Conservation (phyloP, 2,797 vertebrate species). For the Graptemys geographica region DNA sequence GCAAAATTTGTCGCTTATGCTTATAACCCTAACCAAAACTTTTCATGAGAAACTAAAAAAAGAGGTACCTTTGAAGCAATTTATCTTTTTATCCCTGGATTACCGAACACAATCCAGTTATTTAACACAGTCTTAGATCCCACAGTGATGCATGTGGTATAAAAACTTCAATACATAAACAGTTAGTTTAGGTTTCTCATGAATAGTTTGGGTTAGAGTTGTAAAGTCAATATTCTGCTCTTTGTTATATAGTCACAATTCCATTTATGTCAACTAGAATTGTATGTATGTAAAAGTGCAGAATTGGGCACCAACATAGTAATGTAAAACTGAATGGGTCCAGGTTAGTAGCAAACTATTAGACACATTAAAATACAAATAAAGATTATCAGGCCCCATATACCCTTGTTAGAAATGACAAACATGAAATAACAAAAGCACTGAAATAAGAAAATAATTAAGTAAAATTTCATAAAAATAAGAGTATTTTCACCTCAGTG, state of each 20-base stretch:
- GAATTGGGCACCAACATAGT: not conserved
- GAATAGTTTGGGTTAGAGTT: not conserved
- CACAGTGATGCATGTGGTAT: not conserved
- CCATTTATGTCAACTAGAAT: not conserved
- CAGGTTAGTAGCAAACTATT: not conserved
- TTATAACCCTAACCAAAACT: not conserved
- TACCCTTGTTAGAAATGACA: not conserved
- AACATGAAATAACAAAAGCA: not conserved
- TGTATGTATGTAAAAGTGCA: rapidly evolving
- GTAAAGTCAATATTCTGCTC: not conserved
- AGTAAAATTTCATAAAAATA: not conserved
- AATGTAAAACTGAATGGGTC: not conserved
- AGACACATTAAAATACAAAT: conserved; percentile 1
- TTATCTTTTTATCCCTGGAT: not conserved
- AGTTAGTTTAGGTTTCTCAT: not conserved
- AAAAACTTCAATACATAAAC: not conserved
- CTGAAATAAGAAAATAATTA: conserved; percentile 15
- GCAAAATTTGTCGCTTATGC: not conserved
- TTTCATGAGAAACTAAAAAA: not conserved
- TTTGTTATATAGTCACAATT: not conserved
- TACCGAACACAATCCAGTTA: not conserved
- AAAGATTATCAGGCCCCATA: conserved; percentile 11
- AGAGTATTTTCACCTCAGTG: not conserved
- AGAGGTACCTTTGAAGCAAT: not conserved
- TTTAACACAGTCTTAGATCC: not conserved